A percentile compares a stretch with the other conserved stretches of the same genome.
phyloP scores from a whole-genome alignment of 2,888 invertebrate species.

The Mimumesa dahlbomi region DNA sequence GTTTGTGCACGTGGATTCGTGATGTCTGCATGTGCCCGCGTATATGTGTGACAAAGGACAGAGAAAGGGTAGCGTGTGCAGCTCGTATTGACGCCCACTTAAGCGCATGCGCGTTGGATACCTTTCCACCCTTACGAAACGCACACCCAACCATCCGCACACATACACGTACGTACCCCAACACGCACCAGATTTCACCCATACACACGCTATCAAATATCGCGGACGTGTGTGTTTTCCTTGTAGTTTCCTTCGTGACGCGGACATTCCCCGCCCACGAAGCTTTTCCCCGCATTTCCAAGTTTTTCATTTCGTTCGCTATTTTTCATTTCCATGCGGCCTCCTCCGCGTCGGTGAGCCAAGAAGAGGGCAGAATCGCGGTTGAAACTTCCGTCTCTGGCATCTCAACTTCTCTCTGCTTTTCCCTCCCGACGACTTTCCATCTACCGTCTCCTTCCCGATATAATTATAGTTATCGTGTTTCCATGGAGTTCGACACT shows the following conservation, averaged over 20 bases:
- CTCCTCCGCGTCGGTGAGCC: constrained; percentile 24
- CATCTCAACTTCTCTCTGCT: not conserved
- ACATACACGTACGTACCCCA: constrained; percentile 23
- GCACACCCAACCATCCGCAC: constrained; percentile 49
- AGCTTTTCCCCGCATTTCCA: constrained; percentile 56
- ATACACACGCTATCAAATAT: constrained; percentile 36
- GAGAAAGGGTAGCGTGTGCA: constrained; percentile 74
- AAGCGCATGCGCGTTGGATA: constrained; percentile 73
- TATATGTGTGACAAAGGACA: constrained; percentile 66
- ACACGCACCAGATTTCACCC: constrained; percentile 17
- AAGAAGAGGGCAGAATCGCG: constrained; percentile 32
- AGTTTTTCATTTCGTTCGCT: constrained; percentile 69
- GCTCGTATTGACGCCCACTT: constrained; percentile 77
- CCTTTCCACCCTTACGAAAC: constrained; percentile 58
- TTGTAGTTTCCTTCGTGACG: constrained; percentile 50
- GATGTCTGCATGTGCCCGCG: not conserved
- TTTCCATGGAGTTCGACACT: not conserved
- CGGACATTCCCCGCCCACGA: constrained; percentile 43
- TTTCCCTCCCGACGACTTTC: constrained; percentile 3
- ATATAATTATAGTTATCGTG: not conserved
- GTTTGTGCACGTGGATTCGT: constrained; percentile 32
- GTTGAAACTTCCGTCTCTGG: constrained; percentile 43
- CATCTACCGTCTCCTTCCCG: not conserved
- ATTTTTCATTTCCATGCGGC: constrained; percentile 62
- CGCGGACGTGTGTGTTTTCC: constrained; percentile 54